Base-by-base conservation (phyloP, 2,888 invertebrate genomes). In the Xestia rhomboidea region DNA sequence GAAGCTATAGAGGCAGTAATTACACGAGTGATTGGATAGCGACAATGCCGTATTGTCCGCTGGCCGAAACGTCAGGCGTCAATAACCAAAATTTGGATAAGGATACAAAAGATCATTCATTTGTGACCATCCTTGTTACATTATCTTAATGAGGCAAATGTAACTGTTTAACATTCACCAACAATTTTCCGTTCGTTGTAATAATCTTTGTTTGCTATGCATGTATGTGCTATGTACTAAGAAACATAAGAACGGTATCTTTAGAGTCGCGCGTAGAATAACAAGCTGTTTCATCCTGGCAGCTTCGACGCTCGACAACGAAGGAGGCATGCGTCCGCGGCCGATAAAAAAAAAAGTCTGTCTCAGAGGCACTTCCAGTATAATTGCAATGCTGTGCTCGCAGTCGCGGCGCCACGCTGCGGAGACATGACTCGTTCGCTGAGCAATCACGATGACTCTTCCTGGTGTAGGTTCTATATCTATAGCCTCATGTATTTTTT, bases 11-110 rank as follows among this genome's bases (percentile, higher is more conserved):
- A 82, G 13, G 64, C 38, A 70, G 83, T 68, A 76, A 77, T 94
- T 77, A 93, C 92, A 94, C 93, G 95, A 92, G 78, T 91, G 93
- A 94, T 93, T 95, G 92, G 88, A 89, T 90, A 88, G 84, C 87
- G 82, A 92, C 91, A 92, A 92, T 92, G 85, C 88, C 79, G 85
- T 87, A 91, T 92, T 92, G 90, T 92, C 87, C 87, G 84, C 79
- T 77, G 82, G 74, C 70, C 77, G 74, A 83, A 79, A 83, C 73
- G 80, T 77, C 81, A 85, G 85, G 89, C 89, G 87, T 89, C 90
- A 88, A 89, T 85, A 87, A 86, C 82, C 87, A 83, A 89, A 86
- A 73, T 70, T 77, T 7, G 51, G 77, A 77, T 66, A 76, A 71
- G 73, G 73, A 75, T 81, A 84, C 83, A 83, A 82, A 77, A 66